Base-by-base conservation (phyloP, 1,140 invertebrate genomes). In the Ctenoplectra terminalis region DNA sequence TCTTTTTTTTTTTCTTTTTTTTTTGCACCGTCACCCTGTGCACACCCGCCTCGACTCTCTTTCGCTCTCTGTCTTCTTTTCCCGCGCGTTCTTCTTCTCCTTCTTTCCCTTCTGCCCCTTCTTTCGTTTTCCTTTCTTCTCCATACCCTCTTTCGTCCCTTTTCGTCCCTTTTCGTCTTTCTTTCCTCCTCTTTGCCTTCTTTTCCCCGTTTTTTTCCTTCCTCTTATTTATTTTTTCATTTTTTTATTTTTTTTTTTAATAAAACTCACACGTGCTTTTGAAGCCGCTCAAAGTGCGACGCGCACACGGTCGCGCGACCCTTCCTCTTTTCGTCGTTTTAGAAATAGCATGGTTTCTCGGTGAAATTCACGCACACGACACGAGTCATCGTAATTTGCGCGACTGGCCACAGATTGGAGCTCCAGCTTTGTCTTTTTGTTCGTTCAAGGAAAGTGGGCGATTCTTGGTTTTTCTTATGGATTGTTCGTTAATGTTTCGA, bases 241-340 rank as follows among this genome's bases (percentile, higher is more conserved):
- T 67, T 7, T 48, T n/a, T 7, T 11, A 15, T 29, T 64, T 23
- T 75, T 52, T 75, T 66, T 52, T 56, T 31, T 17, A 67, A 69
- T 43, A 69, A 54, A 76, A 66, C 61, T 76, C 61, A 54, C 61
- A 76, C 63, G 46, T 56, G 48, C 63, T 76, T 76, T 76, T 69
- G 63, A 69, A 76, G 74, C 69, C 54, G 37, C 48, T 76, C 74
- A 76, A 76, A 76, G 74, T 43, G 50, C 61, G 48, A 69, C 74
- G 48, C 48, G 61, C 67, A 54, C 46, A n/a, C 63, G 26, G 40
- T 4, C 26, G n/a, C 37, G n/a, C 70, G 2, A 23, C 52, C 34
- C 13, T 48, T 63, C 43, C 40, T 11, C 56, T 37, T 61, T 50
- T 64, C 31, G n/a, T 17, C 63, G 74, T 54, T 76, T 76, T 34